phyloP scores from a whole-genome alignment of 1,140 invertebrate species.

The Penaeus chinensis region DNA sequence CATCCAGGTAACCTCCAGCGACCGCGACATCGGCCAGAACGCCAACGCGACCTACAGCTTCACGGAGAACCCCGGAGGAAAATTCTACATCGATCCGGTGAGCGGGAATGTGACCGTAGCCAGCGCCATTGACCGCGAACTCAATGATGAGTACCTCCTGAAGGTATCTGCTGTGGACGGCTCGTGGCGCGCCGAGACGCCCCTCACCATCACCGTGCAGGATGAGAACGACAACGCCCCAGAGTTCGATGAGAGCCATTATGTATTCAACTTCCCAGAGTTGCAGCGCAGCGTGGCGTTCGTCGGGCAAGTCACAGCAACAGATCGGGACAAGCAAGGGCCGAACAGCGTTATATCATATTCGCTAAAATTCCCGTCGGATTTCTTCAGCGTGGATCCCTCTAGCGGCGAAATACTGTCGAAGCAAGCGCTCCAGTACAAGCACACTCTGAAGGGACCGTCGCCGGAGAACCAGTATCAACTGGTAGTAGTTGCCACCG shows the following conservation, averaged over 20 bases:
- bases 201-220: conserved; percentile 90
- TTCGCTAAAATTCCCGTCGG: conserved; percentile 87
- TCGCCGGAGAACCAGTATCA: conserved; percentile 90
- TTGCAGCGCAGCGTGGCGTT: conserved; percentile 81
- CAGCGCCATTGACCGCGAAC: conserved; percentile 85
- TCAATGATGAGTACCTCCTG: conserved; percentile 89
- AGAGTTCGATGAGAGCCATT: conserved; percentile 87
- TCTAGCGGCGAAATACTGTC: conserved; percentile 90
- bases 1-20: conserved; percentile 89
- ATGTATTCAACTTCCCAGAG: conserved; percentile 91
- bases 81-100: conserved; percentile 87
- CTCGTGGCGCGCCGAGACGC: conserved; percentile 88
- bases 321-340: conserved; percentile 90
- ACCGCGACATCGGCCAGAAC: conserved; percentile 87
- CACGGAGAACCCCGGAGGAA: conserved; percentile 86
- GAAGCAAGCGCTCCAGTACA: conserved; percentile 84
- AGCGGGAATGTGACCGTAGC: conserved; percentile 92
- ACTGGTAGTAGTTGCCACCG: conserved; percentile 86
- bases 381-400: conserved; percentile 90
- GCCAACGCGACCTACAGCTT: conserved; percentile 90
- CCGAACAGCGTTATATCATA: conserved; percentile 95
- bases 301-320: conserved; percentile 89
- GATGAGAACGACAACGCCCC: conserved; percentile 96
- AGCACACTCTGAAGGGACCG: conserved; percentile 77
- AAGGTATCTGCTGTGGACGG: conserved; percentile 89